Conservation (phyloP, 2,888 invertebrate genomes). For the Acanthosoma haemorrhoidale region DNA sequence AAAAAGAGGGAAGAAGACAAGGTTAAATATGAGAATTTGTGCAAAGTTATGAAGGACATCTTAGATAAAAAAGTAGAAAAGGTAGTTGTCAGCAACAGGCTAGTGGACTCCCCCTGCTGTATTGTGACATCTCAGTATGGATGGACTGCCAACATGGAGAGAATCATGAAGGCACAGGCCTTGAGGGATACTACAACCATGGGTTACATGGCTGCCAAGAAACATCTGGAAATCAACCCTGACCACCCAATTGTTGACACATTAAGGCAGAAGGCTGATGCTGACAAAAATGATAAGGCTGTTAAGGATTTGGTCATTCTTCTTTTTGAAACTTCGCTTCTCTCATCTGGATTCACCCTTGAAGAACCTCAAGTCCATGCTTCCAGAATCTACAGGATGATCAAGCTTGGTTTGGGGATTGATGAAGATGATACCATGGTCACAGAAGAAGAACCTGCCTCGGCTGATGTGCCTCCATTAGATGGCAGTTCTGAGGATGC, state of each 20-base stretch:
- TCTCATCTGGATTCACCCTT: slow-evolving; percentile 92
- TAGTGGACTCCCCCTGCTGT: slow-evolving; percentile 97
- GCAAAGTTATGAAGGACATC: slow-evolving; percentile 93
- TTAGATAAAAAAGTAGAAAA: slow-evolving; percentile 98
- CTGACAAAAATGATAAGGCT: slow-evolving; percentile 96
- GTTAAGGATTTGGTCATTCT: slow-evolving; percentile 95
- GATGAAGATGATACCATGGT: slow-evolving; percentile 80
- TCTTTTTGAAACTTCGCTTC: slow-evolving; percentile 89
- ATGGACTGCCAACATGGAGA: slow-evolving; percentile 99
- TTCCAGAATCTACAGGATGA: slow-evolving; percentile 94
- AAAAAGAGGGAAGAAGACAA: slow-evolving; percentile 92
- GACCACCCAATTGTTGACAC: slow-evolving; percentile 90
- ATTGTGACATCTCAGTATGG: slow-evolving; percentile 98
- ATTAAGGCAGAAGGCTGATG: slow-evolving; percentile 84
- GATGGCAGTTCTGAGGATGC: slow-evolving; percentile 74
- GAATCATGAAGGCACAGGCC: slow-evolving; percentile 99
- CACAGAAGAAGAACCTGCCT: slow-evolving; percentile 76
- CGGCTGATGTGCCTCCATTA: slow-evolving; percentile 62
- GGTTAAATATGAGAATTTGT: slow-evolving; percentile 67
- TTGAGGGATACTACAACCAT: slow-evolving; percentile 93
- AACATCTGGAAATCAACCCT: slow-evolving; percentile 96
- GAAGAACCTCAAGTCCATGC: slow-evolving; percentile 96
- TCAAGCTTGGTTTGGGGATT: slow-evolving; percentile 95
- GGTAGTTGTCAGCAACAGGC: slow-evolving; percentile 90
- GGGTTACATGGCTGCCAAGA: slow-evolving; percentile 99